These are phyloP conservation scores for Trissonchulus latispiculum DNA, from an alignment of 2,888 invertebrate genomes.

Conservation along the genomic window DNA sequence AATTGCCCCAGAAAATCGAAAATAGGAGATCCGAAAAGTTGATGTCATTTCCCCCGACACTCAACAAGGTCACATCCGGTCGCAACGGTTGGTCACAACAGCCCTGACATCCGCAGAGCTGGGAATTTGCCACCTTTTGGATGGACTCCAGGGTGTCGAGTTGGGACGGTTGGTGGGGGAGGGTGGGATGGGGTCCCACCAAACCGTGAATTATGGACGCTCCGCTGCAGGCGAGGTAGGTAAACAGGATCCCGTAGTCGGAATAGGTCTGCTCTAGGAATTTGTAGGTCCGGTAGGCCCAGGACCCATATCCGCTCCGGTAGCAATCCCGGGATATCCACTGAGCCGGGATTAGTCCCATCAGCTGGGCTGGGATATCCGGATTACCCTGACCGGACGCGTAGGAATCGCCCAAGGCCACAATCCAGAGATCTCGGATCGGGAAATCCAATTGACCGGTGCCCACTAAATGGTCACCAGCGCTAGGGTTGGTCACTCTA, in stretches of 20 bases:
- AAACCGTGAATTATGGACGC: conserved; percentile 32
- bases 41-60: conserved; percentile 39
- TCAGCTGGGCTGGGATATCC: conserved; percentile 24
- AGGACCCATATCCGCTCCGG: conserved; percentile 30
- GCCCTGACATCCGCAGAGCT: not conserved
- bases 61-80: conserved; percentile 33
- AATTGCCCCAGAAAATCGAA: conserved; percentile 27
- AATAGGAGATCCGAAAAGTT: conserved; percentile 34
- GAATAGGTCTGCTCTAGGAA: conserved; percentile 6
- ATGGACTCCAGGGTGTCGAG: not conserved
- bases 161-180: not conserved
- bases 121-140: not conserved
- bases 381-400: conserved; percentile 40
- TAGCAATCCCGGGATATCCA: conserved; percentile 34
- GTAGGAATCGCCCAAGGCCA: conserved; percentile 37
- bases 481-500: too few relatives aligned
- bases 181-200: conserved; percentile 19
- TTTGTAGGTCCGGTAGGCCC: conserved; percentile 27
- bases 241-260: conserved; percentile 27
- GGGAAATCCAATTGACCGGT: not conserved
- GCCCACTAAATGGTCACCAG: too few relatives aligned
- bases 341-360: conserved; percentile 23
- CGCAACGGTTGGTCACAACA: not conserved
- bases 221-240: conserved; percentile 37
- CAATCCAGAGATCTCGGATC: conserved; percentile 32